Evolutionary conservation across 2,888 invertebrate species (phyloP).

Genomic region (Abrostola triplasia): DNA sequence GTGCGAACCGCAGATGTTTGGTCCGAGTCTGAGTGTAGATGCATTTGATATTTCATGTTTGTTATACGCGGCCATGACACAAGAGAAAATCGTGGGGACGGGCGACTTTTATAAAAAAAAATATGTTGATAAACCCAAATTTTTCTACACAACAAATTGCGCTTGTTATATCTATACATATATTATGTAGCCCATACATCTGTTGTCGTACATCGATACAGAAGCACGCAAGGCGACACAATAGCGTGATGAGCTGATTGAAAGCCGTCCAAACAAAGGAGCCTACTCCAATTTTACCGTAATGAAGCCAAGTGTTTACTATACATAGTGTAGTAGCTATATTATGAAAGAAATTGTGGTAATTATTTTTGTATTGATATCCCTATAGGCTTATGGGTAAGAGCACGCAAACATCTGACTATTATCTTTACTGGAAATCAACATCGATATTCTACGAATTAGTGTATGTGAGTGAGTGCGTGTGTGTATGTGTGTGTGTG

Average conservation of each 20-base stretch:
- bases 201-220: slow-evolving; percentile 5
- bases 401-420: background rate
- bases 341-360: background rate
- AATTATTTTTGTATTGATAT: background rate
- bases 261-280: slow-evolving; percentile 18
- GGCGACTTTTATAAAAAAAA: no score
- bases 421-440: background rate
- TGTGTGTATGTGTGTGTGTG: no score
- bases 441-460: no score
- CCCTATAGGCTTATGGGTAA: background rate
- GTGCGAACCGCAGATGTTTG: no score
- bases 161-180: no score
- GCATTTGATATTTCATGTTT: no score
- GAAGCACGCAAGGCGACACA: slow-evolving; percentile 21
- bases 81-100: no score
- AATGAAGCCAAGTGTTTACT: background rate
- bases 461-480: no score
- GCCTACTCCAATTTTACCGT: slow-evolving; percentile 1
- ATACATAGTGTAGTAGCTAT: background rate
- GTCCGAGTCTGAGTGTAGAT: no score
- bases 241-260: slow-evolving; percentile 13
- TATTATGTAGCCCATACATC: background rate
- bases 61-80: no score
- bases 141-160: no score
- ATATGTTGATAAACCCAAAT: no score